Evolutionary conservation across 2,797 vertebrate genomes (phyloP).

Genomic region (Hoplostethus atlanticus): DNA sequence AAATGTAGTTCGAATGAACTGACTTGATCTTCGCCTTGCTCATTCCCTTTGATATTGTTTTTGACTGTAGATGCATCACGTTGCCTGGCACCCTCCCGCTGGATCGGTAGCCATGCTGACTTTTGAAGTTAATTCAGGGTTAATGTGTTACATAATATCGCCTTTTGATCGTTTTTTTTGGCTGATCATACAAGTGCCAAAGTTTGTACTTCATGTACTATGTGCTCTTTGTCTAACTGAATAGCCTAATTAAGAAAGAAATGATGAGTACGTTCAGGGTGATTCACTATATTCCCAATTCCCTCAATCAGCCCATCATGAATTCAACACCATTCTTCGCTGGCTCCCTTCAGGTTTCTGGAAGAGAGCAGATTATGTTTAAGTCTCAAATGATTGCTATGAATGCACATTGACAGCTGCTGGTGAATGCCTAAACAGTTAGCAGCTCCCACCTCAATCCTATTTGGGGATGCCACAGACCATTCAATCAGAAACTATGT

Average conservation of each 20-base stretch:
- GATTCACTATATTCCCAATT: too few relatives aligned
- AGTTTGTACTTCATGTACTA: too few relatives aligned
- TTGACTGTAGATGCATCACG: neutral
- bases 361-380: conserved; percentile 13
- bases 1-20: neutral
- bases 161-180: too few relatives aligned
- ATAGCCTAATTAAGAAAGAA: too few relatives aligned
- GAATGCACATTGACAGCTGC: conserved; percentile 9
- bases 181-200: too few relatives aligned
- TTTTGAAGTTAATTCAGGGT: too few relatives aligned
- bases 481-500: neutral
- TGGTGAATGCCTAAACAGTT: conserved; percentile 8
- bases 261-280: neutral
- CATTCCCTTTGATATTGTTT: conserved; percentile 2
- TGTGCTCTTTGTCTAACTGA: too few relatives aligned
- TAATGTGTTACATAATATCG: too few relatives aligned
- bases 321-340: neutral
- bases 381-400: neutral
- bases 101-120: too few relatives aligned
- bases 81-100: neutral
- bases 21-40: neutral
- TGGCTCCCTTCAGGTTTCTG: conserved; percentile 7
- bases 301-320: neutral
- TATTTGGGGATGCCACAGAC: neutral
- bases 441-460: neutral